Percentiles rank a stretch among this genome's conserved stretches.
These are phyloP conservation scores for Drosophila simulans DNA, from an alignment of 1,140 invertebrate genomes.

Conservation along the genomic window DNA sequence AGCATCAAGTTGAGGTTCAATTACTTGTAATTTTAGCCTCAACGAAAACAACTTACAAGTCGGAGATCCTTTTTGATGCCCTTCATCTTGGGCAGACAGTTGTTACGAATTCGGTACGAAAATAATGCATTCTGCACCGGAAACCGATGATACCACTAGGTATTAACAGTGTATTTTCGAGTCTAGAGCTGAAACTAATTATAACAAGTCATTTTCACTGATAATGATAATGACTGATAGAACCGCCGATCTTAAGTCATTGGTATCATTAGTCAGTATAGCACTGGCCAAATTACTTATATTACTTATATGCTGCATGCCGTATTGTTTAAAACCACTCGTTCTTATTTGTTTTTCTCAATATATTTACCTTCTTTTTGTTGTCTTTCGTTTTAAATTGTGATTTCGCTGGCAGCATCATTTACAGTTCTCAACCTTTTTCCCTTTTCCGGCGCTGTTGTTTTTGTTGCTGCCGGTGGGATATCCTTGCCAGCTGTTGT, in stretches of 20 bases:
- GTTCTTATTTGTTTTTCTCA: neutral
- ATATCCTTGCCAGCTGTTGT: conserved; percentile 35
- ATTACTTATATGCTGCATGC: neutral
- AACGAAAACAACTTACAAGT: conserved; percentile 58
- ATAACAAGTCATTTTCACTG: no score
- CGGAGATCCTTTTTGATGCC: conserved; percentile 28
- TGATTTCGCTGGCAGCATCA: conserved; percentile 32
- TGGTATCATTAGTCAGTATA: no score
- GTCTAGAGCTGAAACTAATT: no score
- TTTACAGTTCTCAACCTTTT: conserved; percentile 25
- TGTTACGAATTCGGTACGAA: neutral
- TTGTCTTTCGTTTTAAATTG: conserved; percentile 51
- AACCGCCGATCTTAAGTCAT: no score
- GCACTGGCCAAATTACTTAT: no score
- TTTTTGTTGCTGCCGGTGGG: conserved; percentile 15
- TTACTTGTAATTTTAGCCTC: conserved; percentile 81
- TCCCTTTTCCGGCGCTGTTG: conserved; percentile 13
- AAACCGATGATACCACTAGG: neutral
- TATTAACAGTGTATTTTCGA: no score
- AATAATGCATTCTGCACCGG: neutral
- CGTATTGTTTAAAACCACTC: neutral
- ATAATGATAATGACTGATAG: no score
- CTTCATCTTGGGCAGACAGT: neutral
- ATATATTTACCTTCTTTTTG: conserved; percentile 5
- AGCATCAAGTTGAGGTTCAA: conserved; percentile 68